phyloP scores from a whole-genome alignment of 2,113 vertebrate genomes.

The Nematolebias whitei region DNA sequence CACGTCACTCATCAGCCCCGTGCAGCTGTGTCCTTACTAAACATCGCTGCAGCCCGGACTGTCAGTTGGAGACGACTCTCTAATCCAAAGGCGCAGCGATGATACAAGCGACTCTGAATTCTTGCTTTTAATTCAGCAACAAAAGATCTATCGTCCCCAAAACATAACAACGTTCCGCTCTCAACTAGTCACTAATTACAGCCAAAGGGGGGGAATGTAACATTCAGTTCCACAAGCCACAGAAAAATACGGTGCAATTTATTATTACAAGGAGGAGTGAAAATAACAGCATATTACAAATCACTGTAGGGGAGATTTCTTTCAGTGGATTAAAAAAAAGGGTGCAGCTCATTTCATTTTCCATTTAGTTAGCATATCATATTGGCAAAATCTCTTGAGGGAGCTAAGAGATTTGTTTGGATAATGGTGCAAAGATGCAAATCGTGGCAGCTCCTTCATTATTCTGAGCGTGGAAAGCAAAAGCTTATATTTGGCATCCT shows the following conservation, averaged over 20 bases:
- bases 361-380: constrained; percentile 38
- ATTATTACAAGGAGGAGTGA: constrained; percentile 47
- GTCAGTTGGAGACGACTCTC: constrained; percentile 19
- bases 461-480: constrained; percentile 25
- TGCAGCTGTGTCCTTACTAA: constrained; percentile 40
- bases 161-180: constrained; percentile 30
- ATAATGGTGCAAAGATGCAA: constrained; percentile 64
- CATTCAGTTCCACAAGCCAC: constrained; percentile 32
- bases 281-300: constrained; percentile 46
- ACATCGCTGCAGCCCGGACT: constrained; percentile 16
- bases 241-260: constrained; percentile 66
- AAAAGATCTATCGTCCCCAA: constrained; percentile 20
- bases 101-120: constrained; percentile 35
- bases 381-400: constrained; percentile 41
- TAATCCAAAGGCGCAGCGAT: constrained; percentile 23
- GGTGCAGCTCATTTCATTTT: constrained; percentile 46
- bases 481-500: constrained; percentile 23
- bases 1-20: constrained; percentile 29
- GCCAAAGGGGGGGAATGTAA: constrained; percentile 51
- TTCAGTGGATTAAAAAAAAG: constrained; percentile 46
- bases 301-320: constrained; percentile 38
- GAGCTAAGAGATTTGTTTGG: constrained; percentile 49
- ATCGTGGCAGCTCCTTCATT: constrained; percentile 33
- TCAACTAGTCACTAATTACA: constrained; percentile 66
- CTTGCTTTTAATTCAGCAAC: constrained; percentile 27